These are phyloP conservation scores for Zaprionus kolodkinae DNA, from an alignment of 1,140 invertebrate species.

Conservation along the genomic window DNA sequence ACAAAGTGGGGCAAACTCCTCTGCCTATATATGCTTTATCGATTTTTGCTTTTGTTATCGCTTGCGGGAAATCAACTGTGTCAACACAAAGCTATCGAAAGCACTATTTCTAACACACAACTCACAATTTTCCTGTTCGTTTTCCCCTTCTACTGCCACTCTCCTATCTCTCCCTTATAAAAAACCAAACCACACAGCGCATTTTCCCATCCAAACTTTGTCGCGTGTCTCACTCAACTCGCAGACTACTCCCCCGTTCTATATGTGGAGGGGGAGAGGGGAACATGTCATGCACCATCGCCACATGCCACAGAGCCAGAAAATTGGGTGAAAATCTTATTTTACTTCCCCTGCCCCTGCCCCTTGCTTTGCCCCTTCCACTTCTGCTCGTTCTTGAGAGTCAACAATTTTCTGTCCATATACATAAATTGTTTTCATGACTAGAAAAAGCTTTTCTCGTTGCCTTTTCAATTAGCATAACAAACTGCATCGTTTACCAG, in stretches of 20 bases:
- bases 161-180: not conserved
- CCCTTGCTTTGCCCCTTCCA: too few species aligned
- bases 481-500: constrained; percentile 51
- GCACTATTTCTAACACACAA: constrained; percentile 49
- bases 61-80: constrained; percentile 37
- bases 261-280: not conserved
- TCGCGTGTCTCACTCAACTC: constrained; percentile 54
- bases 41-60: constrained; percentile 33
- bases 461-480: constrained; percentile 76
- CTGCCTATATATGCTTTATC: constrained; percentile 36
- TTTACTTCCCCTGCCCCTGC: constrained; percentile 26
- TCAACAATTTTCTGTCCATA: constrained; percentile 34
- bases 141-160: constrained; percentile 9
- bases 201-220: constrained; percentile 28
- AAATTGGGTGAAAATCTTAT: constrained; percentile 75
- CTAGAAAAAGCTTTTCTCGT: constrained; percentile 61
- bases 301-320: constrained; percentile 67
- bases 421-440: constrained; percentile 65
- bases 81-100: constrained; percentile 61
- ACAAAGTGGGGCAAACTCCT: constrained; percentile 29
- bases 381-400: not conserved
- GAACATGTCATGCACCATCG: constrained; percentile 41
- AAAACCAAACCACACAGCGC: not conserved
- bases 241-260: not conserved
- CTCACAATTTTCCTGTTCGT: constrained; percentile 8